A percentile compares a stretch with the other conserved stretches of the same genome.
These are phyloP conservation scores for Leptogaster cylindrica DNA, from an alignment of 2,888 invertebrate genomes.

Conservation along the genomic window DNA sequence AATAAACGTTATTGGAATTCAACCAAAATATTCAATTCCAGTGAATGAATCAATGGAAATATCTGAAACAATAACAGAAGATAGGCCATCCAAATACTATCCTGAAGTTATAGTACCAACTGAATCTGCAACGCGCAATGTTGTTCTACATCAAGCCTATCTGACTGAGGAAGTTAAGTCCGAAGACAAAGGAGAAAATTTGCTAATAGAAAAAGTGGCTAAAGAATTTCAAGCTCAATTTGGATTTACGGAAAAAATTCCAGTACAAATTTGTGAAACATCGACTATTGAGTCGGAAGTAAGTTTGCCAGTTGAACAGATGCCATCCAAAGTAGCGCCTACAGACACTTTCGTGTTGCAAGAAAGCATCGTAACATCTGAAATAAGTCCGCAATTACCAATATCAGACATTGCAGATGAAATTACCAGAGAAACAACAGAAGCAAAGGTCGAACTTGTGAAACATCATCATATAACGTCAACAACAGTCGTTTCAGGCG, in stretches of 20 bases:
- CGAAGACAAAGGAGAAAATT: slow-evolving; percentile 73
- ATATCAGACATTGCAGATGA: slow-evolving; percentile 66
- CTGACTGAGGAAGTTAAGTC: slow-evolving; percentile 70
- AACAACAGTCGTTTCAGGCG: slow-evolving; percentile 66
- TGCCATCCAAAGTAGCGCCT: slow-evolving; percentile 58
- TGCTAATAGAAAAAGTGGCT: slow-evolving; percentile 67
- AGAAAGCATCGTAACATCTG: slow-evolving; percentile 67
- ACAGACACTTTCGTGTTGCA: slow-evolving; percentile 63
- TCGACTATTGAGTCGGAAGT: slow-evolving; percentile 72
- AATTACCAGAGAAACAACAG: slow-evolving; percentile 64
- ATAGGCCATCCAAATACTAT: slow-evolving; percentile 78
- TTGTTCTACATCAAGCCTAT: slow-evolving; percentile 71
- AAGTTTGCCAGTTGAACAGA: slow-evolving; percentile 61
- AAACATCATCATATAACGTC: slow-evolving; percentile 69
- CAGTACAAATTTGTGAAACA: slow-evolving; percentile 66
- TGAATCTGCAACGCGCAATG: slow-evolving; percentile 72
- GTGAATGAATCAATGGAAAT: slow-evolving; percentile 70
- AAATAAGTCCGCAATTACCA: slow-evolving; percentile 71
- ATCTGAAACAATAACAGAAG: slow-evolving; percentile 72
- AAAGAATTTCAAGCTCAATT: slow-evolving; percentile 67
- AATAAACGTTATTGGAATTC: slow-evolving; percentile 63
- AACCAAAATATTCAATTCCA: slow-evolving; percentile 69
- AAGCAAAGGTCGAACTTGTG: slow-evolving; percentile 67
- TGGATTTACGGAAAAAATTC: slow-evolving; percentile 68
- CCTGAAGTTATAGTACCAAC: slow-evolving; percentile 81